Conservation (phyloP, 23 tunicate species). For the Ascidia mentula region DNA sequence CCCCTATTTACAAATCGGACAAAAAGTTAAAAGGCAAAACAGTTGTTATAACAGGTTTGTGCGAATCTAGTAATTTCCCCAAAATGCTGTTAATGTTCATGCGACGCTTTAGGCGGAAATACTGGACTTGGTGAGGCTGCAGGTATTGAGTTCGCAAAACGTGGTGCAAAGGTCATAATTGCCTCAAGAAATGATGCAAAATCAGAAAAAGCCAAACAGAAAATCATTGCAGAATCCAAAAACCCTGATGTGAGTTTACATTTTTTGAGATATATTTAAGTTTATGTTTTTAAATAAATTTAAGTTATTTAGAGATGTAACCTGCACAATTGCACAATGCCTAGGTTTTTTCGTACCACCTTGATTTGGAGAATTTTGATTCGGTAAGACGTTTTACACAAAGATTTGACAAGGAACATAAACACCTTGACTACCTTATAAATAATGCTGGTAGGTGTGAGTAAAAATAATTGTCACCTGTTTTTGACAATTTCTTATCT, state of each 20-base stretch:
- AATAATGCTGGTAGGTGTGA: conserved; percentile 35
- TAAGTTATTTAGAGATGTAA: not conserved
- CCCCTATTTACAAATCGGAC: conserved; percentile 21
- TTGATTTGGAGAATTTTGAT: conserved; percentile 23
- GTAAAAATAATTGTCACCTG: no score
- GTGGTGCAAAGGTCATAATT: conserved; percentile 27
- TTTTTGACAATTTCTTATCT: not conserved
- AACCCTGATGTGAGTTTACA: conserved; percentile 11
- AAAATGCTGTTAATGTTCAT: not conserved
- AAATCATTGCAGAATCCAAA: conserved; percentile 21
- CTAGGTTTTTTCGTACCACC: conserved; percentile 12
- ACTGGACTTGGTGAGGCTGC: conserved; percentile 36
- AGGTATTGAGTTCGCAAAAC: conserved; percentile 32
- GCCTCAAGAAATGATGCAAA: conserved; percentile 35
- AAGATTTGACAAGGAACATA: conserved; percentile 2
- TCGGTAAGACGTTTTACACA: conserved; percentile 22
- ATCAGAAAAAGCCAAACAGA: not conserved
- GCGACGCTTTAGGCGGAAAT: conserved; percentile 28
- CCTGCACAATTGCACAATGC: not conserved
- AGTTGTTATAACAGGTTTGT: conserved; percentile 23
- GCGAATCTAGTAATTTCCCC: not conserved
- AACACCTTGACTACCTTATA: conserved; percentile 25
- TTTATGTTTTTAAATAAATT: no score
- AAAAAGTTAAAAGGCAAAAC: conserved; percentile 25
- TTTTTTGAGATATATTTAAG: not conserved